Evolutionary conservation across 2,797 vertebrate species (phyloP).

Genomic region (Anguilla marmorata): DNA sequence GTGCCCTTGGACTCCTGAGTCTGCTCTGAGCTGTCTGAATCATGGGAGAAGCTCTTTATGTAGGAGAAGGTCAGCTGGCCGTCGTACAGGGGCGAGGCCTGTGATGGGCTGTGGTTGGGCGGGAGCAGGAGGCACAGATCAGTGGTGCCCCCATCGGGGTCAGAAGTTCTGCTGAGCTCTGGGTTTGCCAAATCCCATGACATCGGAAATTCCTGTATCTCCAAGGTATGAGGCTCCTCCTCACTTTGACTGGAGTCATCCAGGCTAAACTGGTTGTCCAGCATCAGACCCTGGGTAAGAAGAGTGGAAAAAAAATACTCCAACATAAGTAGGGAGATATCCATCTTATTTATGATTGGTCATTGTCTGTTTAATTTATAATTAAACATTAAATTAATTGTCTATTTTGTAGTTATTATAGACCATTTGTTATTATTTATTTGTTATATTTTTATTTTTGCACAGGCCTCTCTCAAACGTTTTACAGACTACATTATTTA

Average conservation of each 20-base stretch:
- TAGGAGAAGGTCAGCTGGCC: slow-evolving; percentile 65
- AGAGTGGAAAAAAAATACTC: background rate
- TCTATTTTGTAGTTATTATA: too few species aligned
- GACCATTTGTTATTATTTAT: too few species aligned
- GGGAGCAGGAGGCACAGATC: background rate
- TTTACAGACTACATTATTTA: too few species aligned
- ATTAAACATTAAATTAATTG: too few species aligned
- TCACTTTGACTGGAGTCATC: slow-evolving; percentile 46
- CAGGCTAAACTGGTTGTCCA: slow-evolving; percentile 51
- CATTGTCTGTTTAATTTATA: too few species aligned
- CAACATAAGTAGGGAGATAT: too few species aligned
- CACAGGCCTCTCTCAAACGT: too few species aligned
- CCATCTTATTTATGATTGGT: too few species aligned
- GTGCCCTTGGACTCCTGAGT: slow-evolving; percentile 61
- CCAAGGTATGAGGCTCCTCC: slow-evolving; percentile 73
- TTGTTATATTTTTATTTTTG: too few species aligned
- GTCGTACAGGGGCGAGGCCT: background rate
- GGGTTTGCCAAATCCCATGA: background rate
- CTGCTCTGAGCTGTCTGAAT: slow-evolving; percentile 57
- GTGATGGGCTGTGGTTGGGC: background rate
- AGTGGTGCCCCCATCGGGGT: background rate
- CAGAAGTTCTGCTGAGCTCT: background rate
- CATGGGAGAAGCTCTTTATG: slow-evolving; percentile 70
- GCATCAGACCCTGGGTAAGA: slow-evolving; percentile 65
- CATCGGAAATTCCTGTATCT: slow-evolving; percentile 70